Evolutionary conservation across 2,113 vertebrate genomes (phyloP).

Genomic region (Fregata magnificens): DNA sequence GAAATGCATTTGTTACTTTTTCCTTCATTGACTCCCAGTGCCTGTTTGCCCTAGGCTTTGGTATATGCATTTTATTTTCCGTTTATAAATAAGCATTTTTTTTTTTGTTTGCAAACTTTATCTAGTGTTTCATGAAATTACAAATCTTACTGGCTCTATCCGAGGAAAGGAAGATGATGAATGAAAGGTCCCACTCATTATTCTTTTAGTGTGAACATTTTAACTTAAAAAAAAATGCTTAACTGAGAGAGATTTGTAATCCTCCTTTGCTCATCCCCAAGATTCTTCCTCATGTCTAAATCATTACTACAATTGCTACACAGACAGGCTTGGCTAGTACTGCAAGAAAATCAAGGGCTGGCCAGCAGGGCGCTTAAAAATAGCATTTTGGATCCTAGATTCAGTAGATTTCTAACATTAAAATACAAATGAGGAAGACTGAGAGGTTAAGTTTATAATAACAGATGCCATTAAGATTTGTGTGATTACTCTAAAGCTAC

Average conservation of each 20-base stretch:
- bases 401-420: not conserved
- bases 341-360: slow-evolving; percentile 4
- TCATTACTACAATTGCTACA: not conserved
- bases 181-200: not conserved
- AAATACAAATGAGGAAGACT: not conserved
- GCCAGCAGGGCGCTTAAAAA: not conserved
- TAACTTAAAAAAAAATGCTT: not conserved
- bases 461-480: not conserved
- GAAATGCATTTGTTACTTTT: not conserved
- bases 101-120: not conserved
- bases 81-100: not conserved
- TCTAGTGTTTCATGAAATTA: not conserved
- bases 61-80: not conserved
- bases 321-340: slow-evolving; percentile 17
- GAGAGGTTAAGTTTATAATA: not conserved
- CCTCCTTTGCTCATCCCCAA: not conserved
- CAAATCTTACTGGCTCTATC: not conserved
- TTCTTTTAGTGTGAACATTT: not conserved
- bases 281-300: not conserved
- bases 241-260: not conserved
- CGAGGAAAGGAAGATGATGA: not conserved
- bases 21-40: not conserved
- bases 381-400: not conserved
- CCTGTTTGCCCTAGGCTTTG: not conserved
- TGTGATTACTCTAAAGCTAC: not conserved